Evolutionary conservation across 2,888 invertebrate species (phyloP).

Genomic region (Lasioglossum morio): DNA sequence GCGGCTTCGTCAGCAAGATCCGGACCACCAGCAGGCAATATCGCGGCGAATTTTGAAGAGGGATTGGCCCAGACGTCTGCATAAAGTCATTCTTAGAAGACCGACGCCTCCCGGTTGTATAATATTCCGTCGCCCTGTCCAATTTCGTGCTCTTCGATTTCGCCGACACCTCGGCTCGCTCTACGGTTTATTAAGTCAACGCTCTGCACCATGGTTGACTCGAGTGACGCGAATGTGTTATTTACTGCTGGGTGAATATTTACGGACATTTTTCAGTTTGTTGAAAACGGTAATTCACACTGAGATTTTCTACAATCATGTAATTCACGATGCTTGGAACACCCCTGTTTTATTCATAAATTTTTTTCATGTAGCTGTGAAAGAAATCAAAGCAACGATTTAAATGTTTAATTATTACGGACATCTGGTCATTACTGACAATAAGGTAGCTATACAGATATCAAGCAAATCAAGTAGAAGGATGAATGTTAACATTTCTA

Average conservation of each 20-base stretch:
- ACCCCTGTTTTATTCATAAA: too few relatives aligned
- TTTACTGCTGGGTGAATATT: background rate
- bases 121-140: background rate
- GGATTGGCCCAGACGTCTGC: background rate
- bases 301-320: background rate
- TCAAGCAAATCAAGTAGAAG: too few relatives aligned
- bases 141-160: background rate
- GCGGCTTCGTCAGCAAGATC: constrained; percentile 10
- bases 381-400: too few relatives aligned
- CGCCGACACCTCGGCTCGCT: background rate
- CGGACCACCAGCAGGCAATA: background rate
- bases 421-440: too few relatives aligned
- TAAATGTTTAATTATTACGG: too few relatives aligned
- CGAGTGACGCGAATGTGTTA: background rate
- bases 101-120: background rate
- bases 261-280: background rate
- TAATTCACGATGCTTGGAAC: too few relatives aligned
- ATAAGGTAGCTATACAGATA: too few relatives aligned
- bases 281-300: background rate
- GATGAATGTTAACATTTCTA: background rate
- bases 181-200: background rate
- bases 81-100: constrained; percentile 11
- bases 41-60: background rate
- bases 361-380: too few relatives aligned
- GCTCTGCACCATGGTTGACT: background rate